Base-by-base conservation (phyloP, 2,113 vertebrate genomes). In the Heterochromis multidens region DNA sequence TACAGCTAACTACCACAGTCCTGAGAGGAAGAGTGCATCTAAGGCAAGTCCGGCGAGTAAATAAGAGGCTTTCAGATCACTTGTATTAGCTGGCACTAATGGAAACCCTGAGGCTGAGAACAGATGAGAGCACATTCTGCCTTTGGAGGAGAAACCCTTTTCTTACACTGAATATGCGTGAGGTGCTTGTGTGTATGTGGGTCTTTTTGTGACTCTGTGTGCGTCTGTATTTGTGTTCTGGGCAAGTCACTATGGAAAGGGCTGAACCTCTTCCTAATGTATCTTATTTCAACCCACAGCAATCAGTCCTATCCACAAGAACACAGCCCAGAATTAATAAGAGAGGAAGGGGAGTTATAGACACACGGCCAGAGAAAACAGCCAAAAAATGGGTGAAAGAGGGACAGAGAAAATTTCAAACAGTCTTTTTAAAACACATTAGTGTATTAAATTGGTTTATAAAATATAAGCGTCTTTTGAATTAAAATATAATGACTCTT, bases 241-340 rank as follows among this genome's bases (percentile, higher is more conserved):
- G 90, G 90, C 80, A 83, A 93, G 84, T 91, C 79, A 84, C 81
- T 82, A 83, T 89, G 87, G 87, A 94, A 93, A 94, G 84, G 87
- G 85, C 83, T 85, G 91, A 92, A 89, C 87, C 86, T 92, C 81
- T 81, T 89, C 87, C 81, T 81, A 91, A 90, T 85, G 59, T 90
- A 95, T 96, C 93, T 87, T 82, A 84, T 94, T 93, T 94, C 92
- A 95, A 89, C 82, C 91, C 86, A 89, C 91, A 93, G 92, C 92
- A 93, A 95, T 93, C 86, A 92, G 88, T 60, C 84, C 57, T 77
- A 82, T 93, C 91, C 92, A 89, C 90, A 89, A 94, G 90, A 94
- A 93, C 89, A 92, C 89, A 81, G 87, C 62, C 80, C 82, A 92
- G 87, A 93, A 95, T 95, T 92, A 93, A 93, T 93, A 90, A 84